phyloP scores from a whole-genome alignment of 2,797 vertebrate species.

The Nyctalus aviator region DNA sequence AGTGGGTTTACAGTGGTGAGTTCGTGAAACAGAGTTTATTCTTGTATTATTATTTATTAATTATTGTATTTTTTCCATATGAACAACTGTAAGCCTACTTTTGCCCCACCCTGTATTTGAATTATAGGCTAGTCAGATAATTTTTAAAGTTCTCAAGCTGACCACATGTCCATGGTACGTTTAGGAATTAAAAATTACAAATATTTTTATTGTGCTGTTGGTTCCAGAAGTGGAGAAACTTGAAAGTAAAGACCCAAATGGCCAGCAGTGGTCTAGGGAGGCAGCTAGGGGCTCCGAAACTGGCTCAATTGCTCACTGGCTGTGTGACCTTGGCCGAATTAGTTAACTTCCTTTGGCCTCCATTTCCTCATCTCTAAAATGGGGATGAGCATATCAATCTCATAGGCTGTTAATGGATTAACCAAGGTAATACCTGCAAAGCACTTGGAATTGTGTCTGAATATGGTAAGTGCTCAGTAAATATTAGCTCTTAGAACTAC shows the following conservation, averaged over 20 bases:
- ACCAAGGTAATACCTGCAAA: neutral
- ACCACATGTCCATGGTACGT: neutral
- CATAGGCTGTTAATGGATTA: neutral
- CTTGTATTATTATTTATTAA: neutral
- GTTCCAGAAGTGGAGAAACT: neutral
- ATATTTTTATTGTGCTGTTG: neutral
- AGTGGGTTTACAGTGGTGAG: neutral
- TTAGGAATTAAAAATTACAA: neutral
- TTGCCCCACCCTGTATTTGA: neutral
- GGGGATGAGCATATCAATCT: neutral
- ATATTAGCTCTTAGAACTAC: neutral
- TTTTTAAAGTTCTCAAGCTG: neutral
- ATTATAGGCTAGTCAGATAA: neutral
- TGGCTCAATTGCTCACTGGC: neutral
- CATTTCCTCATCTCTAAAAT: neutral
- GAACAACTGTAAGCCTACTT: neutral
- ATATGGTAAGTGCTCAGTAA: neutral
- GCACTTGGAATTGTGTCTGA: neutral
- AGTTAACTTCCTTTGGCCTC: neutral
- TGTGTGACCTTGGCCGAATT: neutral
- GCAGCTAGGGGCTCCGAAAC: neutral
- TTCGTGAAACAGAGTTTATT: neutral
- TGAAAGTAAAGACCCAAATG: neutral
- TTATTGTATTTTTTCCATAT: neutral
- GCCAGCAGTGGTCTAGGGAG: too few relatives aligned